These are phyloP conservation scores for Chrysina gloriosa DNA, from an alignment of 2,888 invertebrate species.

Conservation along the genomic window DNA sequence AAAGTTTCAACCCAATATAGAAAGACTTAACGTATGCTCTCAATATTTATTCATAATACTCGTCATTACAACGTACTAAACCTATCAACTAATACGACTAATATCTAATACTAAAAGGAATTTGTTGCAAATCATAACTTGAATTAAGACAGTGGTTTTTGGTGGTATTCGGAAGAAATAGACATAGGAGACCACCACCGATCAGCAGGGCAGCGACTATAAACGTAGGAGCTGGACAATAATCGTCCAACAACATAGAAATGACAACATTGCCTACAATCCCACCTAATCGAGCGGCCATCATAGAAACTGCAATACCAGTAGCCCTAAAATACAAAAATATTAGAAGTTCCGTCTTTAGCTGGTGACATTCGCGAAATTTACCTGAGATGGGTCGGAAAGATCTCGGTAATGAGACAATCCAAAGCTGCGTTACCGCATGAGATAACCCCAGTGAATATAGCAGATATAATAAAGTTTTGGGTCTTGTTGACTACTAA, in stretches of 20 bases:
- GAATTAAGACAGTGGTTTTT: slow-evolving; percentile 71
- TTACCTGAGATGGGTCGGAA: slow-evolving; percentile 89
- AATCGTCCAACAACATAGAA: slow-evolving; percentile 85
- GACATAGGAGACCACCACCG: slow-evolving; percentile 88
- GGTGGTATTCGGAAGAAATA: slow-evolving; percentile 91
- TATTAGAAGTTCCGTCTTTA: neutral
- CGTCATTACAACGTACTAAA: no score
- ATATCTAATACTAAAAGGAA: neutral
- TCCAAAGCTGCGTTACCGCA: slow-evolving; percentile 91
- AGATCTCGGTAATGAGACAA: slow-evolving; percentile 93
- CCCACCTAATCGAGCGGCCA: slow-evolving; percentile 89
- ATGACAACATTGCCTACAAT: slow-evolving; percentile 91
- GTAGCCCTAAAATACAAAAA: slow-evolving; percentile 76
- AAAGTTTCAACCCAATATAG: no score
- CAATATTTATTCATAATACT: no score
- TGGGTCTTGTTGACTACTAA: slow-evolving; percentile 86
- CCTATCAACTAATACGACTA: no score
- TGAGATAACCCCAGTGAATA: slow-evolving; percentile 89
- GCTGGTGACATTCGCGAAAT: neutral
- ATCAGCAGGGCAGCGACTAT: slow-evolving; percentile 87
- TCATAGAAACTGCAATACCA: slow-evolving; percentile 91
- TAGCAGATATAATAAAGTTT: slow-evolving; percentile 84
- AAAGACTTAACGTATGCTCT: no score
- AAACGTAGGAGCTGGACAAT: slow-evolving; percentile 93
- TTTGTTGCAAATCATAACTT: neutral